Percentiles rank a stretch among this genome's conserved stretches.
phyloP scores from a whole-genome alignment of 2,888 invertebrate genomes.

The Andrena flavipes region DNA sequence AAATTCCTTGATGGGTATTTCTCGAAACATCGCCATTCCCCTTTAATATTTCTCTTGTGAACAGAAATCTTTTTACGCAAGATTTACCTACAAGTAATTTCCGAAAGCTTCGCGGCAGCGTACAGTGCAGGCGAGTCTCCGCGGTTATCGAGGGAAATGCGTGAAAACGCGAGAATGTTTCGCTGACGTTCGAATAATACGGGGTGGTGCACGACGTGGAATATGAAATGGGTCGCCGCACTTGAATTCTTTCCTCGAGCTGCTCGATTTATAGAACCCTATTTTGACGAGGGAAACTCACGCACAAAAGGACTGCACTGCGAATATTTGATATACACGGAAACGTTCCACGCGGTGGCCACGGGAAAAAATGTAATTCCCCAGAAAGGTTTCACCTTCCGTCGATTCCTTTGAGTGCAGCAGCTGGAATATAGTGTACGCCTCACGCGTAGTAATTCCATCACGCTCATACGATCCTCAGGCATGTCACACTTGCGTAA shows the following conservation, averaged over 20 bases:
- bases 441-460: conserved; percentile 1
- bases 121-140: not conserved
- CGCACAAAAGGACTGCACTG: conserved; percentile 44
- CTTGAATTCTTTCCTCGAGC: conserved; percentile 40
- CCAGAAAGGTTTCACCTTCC: conserved; percentile 50
- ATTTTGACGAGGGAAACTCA: conserved; percentile 42
- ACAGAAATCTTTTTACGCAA: conserved; percentile 15
- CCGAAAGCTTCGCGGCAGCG: not conserved
- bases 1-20: not conserved
- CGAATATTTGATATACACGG: conserved; percentile 43
- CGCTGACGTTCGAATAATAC: conserved; percentile 51
- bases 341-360: conserved; percentile 18
- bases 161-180: conserved; percentile 14
- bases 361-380: conserved; percentile 51
- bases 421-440: not conserved
- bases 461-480: not conserved
- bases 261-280: conserved; percentile 42
- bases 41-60: not conserved
- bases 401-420: conserved; percentile 28
- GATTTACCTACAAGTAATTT: conserved; percentile 30
- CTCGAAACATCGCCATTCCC: not conserved
- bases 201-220: conserved; percentile 15
- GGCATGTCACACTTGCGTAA: no score
- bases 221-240: conserved; percentile 52
- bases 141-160: conserved; percentile 18